phyloP scores from a whole-genome alignment of 2,797 vertebrate genomes.

The Pachyuromys duprasi region DNA sequence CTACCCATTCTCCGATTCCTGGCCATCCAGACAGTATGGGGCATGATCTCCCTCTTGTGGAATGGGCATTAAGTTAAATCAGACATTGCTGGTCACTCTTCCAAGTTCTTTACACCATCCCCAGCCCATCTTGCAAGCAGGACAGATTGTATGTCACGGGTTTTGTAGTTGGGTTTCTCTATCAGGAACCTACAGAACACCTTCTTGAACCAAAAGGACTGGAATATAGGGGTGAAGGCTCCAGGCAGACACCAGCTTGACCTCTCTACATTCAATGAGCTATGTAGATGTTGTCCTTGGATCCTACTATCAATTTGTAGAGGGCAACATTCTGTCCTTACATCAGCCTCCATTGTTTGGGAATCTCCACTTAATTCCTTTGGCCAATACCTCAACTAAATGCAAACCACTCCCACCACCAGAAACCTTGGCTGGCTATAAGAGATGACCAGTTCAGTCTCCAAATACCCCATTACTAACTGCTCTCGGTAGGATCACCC shows the following conservation, averaged over 20 bases:
- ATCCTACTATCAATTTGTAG: background rate
- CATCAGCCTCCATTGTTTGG: background rate
- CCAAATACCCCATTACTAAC: background rate
- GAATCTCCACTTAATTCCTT: background rate
- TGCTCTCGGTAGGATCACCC: background rate
- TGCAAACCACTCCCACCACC: background rate
- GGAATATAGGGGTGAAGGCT: no score
- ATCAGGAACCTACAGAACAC: background rate
- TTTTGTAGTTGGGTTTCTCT: background rate
- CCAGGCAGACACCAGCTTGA: background rate
- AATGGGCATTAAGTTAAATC: background rate
- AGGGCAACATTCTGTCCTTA: background rate
- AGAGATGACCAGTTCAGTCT: background rate
- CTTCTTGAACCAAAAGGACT: background rate
- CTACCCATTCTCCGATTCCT: background rate
- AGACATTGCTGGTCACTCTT: background rate
- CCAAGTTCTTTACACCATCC: background rate
- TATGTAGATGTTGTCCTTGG: no score
- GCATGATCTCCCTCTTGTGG: background rate
- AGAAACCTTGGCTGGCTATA: background rate
- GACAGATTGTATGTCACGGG: background rate
- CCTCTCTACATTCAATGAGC: background rate
- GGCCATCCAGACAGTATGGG: background rate
- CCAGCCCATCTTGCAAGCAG: background rate
- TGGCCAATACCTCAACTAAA: background rate